Evolutionary conservation across 2,113 vertebrate species (phyloP), one percentile per base, ranked within the genome.

Genomic region (Hippocampus comes): DNA sequence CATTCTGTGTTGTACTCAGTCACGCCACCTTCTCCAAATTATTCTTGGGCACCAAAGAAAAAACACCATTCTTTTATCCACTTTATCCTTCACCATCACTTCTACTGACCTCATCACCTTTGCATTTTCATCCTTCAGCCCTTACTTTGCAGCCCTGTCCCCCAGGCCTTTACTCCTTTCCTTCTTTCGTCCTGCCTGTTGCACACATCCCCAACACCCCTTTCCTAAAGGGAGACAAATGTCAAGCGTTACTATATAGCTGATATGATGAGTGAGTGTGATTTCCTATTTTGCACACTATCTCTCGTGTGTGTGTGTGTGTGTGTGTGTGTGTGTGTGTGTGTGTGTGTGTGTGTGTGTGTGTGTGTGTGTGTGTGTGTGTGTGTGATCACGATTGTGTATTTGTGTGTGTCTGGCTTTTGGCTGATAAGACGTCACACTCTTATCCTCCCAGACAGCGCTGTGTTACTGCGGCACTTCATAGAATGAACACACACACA

Each of bases 401-500:
- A 25, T 70, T 71, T 68, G 73, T 80, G 80, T 80, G 46, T 77
- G 81, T 80, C 81, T 88, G 82, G 78, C 76, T 82, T 56, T 42
- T 72, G 68, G 65, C 76, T 85, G 87, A 88, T 85, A 85, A 88
- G 81, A 79, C 49, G 76, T 82, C 82, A 78, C 55, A 70, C 74
- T 81, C 66, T 87, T 81, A 84, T 88, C 81, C 87, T 82, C 69
- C 56, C 67, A 43, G 81, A 81, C 82, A 85, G 84, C 76, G 80
- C 70, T 64, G 63, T 82, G 76, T 84, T 18, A 43, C 76, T 43
- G 72, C 78, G 76, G 80, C 27, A 59, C 67, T 84, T 83, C 73
- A 64, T 70, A 64, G 78, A 71, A 74, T 70, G 48, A 27, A 61
- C 66, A 63, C 27, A 63, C 71, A 38, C 34, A 38, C 34, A 38